Base-by-base conservation (phyloP, 2,888 invertebrate genomes). In the Drosophila prostipennis region DNA sequence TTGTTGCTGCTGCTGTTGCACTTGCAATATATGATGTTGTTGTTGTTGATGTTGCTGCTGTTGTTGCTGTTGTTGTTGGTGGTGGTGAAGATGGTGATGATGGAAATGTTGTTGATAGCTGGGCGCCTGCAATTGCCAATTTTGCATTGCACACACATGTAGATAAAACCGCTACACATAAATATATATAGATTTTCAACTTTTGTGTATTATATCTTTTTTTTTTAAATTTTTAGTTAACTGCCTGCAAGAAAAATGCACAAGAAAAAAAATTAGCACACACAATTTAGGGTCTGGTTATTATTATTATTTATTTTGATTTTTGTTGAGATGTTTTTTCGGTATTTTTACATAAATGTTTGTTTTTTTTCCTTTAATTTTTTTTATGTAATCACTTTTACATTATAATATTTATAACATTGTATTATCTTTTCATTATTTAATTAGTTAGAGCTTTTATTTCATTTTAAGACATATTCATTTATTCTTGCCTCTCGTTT, bases 131-230 rank as follows among this genome's bases (percentile, higher is more conserved):
- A 48, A 49, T 51, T 59, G 57, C 63, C 90, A 90, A 87, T 90
- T 90, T 89, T 90, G 90, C 89, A 90, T 90, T 86, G 81, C 89
- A 89, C 87, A 79, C 76, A 79, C 77, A 64, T 77, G 67, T 79
- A 72, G 46, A 53, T 64, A 59, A 46, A 39, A 48, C 40, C 51
- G 34, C 48, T 49, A 52, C 40, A 48, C 46, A 68, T 43, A 60
- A 42, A 43, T 61, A 61, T 26, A 43, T 37, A 42, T 74, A 64
- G 67, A 63, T 68, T 77, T 54, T 46, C 34, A 39, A 32, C 55
- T 19, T 42, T 43, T 29, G 13, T 40, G 56, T 16, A 48, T 37
- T 26, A 26, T 26, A 26, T 26, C 26, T 26, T 40, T 37, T 6
- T 40, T 40, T 23, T 54, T 29, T 57, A 59, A 51, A 34, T 52